Conservation (phyloP, 2,797 vertebrate species). For the Notoglanidium macrostoma region DNA sequence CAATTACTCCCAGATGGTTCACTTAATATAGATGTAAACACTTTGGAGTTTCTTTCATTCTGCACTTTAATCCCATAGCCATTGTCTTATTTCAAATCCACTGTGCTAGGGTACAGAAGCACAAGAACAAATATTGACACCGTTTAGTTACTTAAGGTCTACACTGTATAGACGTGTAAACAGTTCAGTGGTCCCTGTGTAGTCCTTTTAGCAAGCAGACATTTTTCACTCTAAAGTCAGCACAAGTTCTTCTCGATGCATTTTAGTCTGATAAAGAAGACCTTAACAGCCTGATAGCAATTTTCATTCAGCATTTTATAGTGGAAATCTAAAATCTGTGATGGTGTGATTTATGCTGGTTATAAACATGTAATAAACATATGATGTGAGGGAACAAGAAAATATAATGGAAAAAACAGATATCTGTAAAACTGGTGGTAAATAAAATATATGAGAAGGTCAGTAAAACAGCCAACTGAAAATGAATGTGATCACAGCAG, state of each 20-base stretch:
- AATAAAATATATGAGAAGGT: background rate
- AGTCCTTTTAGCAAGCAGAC: constrained; percentile 26
- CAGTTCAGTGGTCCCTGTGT: constrained; percentile 15
- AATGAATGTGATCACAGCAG: background rate
- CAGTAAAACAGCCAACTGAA: background rate
- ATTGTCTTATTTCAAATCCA: background rate
- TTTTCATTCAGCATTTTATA: background rate
- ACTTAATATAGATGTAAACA: constrained; percentile 2
- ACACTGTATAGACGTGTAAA: constrained; percentile 14
- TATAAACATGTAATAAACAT: background rate
- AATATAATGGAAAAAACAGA: background rate
- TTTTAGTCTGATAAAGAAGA: background rate
- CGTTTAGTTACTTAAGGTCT: constrained; percentile 30
- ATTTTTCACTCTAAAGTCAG: constrained; percentile 2
- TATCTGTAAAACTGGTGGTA: background rate
- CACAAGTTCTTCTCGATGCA: background rate
- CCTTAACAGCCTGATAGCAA: background rate
- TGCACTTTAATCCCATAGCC: constrained; percentile 2
- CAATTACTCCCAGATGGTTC: background rate
- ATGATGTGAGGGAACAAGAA: background rate
- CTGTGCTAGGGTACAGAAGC: background rate
- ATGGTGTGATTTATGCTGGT: constrained; percentile 2
- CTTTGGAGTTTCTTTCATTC: background rate
- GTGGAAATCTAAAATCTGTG: background rate
- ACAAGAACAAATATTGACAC: constrained; percentile 8